Conservation (phyloP, 2,113 vertebrate species). For the Brachypodius melanocephalos region DNA sequence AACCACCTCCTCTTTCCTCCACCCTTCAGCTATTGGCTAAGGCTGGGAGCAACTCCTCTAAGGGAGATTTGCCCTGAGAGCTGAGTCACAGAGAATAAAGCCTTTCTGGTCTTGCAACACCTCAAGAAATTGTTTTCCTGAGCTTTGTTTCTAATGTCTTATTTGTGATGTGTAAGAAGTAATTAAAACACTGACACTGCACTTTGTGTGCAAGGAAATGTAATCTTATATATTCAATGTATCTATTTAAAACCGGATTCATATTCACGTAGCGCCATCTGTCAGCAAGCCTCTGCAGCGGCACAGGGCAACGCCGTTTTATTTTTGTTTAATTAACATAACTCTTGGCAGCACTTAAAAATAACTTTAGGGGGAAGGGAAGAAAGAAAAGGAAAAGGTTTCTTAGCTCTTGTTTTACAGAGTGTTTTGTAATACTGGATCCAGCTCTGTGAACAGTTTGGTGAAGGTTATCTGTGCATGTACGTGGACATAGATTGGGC, state of each 20-base stretch:
- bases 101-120: accelerated
- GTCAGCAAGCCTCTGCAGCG: not conserved
- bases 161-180: not conserved
- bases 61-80: not conserved
- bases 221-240: not conserved
- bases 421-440: not conserved
- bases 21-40: not conserved
- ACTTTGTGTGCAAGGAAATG: not conserved
- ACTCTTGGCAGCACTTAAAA: not conserved
- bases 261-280: constrained; percentile 14
- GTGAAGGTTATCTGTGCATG: not conserved
- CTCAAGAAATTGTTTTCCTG: not conserved
- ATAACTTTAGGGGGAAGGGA: not conserved
- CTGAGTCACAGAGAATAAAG: not conserved
- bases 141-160: not conserved
- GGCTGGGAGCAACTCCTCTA: not conserved
- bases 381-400: not conserved
- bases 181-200: not conserved
- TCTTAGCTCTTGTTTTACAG: not conserved
- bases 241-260: not conserved
- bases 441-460: not conserved
- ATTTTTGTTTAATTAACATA: no score
- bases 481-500: accelerated
- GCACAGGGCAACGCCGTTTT: not conserved
- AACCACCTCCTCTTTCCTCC: not conserved